Conservation (phyloP, 2,888 invertebrate genomes). For the Rhopalosiphum nymphaeae region DNA sequence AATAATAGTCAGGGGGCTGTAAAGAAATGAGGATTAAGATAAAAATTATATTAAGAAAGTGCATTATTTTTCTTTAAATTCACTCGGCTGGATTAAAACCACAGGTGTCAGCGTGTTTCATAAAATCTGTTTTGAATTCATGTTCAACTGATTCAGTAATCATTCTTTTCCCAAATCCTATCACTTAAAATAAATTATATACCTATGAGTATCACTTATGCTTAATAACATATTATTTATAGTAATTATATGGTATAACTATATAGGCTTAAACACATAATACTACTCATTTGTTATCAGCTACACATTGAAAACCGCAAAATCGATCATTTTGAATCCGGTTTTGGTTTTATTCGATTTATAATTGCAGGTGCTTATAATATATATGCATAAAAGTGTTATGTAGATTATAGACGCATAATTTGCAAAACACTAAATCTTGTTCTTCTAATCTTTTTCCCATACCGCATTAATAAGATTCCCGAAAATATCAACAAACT, state of each 20-base stretch:
- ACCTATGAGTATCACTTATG: not conserved
- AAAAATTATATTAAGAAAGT: not conserved
- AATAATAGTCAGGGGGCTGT: not conserved
- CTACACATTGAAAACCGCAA: conserved; percentile 24
- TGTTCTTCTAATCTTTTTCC: not conserved
- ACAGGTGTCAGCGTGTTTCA: not conserved
- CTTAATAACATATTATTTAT: not conserved
- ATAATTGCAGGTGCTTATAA: not conserved
- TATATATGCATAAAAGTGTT: not conserved
- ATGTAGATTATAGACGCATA: not conserved
- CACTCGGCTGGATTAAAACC: not conserved
- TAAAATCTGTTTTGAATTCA: not conserved
- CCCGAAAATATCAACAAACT: not conserved
- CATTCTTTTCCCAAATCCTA: not conserved
- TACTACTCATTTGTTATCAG: not conserved
- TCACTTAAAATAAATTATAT: not conserved
- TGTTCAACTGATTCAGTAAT: not conserved
- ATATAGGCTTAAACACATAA: not conserved
- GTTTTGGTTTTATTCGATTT: conserved; percentile 33
- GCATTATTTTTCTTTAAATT: not conserved
- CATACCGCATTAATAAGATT: not conserved
- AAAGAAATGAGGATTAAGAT: not conserved
- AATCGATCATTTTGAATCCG: conserved; percentile 51
- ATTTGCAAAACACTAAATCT: not conserved
- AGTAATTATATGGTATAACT: conserved; percentile 18